Evolutionary conservation across 2,888 invertebrate species (phyloP).

Genomic region (Lithophane socia): DNA sequence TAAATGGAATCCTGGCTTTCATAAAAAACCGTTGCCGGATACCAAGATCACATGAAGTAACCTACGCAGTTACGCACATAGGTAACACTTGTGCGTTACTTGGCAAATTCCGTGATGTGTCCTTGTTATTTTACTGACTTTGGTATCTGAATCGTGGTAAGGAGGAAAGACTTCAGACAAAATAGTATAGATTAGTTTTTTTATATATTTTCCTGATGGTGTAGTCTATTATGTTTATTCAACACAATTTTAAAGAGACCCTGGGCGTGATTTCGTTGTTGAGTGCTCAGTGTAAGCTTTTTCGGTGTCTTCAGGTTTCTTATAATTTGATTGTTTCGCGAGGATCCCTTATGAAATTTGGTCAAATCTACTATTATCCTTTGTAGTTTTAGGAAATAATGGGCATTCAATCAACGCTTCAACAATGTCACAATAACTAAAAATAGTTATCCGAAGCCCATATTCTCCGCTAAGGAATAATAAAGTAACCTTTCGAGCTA

Average conservation of each 20-base stretch:
- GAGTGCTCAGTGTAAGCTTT: neutral
- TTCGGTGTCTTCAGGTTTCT: neutral
- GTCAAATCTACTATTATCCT: neutral
- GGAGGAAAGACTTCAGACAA: constrained; percentile 28
- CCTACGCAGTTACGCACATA: constrained; percentile 10
- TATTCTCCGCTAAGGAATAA: constrained; percentile 44
- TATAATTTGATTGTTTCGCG: neutral
- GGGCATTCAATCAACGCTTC: constrained; percentile 2
- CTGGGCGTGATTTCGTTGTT: neutral
- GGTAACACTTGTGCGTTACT: constrained; percentile 22
- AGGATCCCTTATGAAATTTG: neutral
- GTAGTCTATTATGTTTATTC: neutral
- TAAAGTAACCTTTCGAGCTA: constrained; percentile 61
- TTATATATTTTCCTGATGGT: constrained; percentile 5
- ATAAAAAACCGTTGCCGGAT: constrained; percentile 6
- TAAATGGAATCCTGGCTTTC: neutral
- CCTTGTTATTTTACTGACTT: constrained; percentile 42
- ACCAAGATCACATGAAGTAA: constrained; percentile 13
- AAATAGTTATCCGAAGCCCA: constrained; percentile 35
- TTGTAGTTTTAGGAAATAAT: neutral
- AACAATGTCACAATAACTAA: constrained; percentile 36
- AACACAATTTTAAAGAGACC: neutral
- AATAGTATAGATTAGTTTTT: constrained; percentile 1
- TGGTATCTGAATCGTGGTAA: constrained; percentile 34
- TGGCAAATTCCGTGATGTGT: constrained; percentile 23